phyloP scores from a whole-genome alignment of 1,140 invertebrate genomes.

The Batillaria attramentaria region DNA sequence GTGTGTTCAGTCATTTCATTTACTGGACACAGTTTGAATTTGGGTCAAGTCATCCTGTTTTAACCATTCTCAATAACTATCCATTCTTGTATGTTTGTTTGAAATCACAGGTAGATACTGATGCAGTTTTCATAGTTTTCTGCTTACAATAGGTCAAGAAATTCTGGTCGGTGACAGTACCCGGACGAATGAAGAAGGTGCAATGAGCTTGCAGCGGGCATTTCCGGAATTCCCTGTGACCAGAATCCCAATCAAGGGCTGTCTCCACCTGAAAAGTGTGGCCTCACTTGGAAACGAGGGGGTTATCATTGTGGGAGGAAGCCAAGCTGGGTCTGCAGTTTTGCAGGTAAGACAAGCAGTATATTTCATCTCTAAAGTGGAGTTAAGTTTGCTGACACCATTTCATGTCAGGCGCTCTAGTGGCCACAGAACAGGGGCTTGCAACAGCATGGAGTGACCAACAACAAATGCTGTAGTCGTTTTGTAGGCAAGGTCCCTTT shows the following conservation, averaged over 20 bases:
- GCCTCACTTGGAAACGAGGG: slow-evolving; percentile 23
- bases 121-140: slow-evolving; percentile 30
- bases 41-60: no score
- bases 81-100: no score
- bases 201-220: slow-evolving; percentile 17
- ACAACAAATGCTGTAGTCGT: no score
- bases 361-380: neutral
- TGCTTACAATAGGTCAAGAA: slow-evolving; percentile 27
- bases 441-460: no score
- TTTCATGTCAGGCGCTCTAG: neutral
- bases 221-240: slow-evolving; percentile 40
- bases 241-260: slow-evolving; percentile 7
- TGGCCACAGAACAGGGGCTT: no score
- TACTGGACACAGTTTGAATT: no score
- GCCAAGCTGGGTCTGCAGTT: neutral
- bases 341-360: slow-evolving; percentile 31
- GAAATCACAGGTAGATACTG: slow-evolving; percentile 27
- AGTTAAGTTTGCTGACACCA: neutral
- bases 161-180: slow-evolving; percentile 33
- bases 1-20: no score
- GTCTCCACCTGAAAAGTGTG: slow-evolving; percentile 32
- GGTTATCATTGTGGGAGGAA: slow-evolving; percentile 28
- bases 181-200: slow-evolving; percentile 33
- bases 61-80: no score
- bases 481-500: no score